Percentiles rank a stretch among this genome's conserved stretches.
Conservation (phyloP, 1,140 invertebrate genomes). For the Grapholita molesta region DNA sequence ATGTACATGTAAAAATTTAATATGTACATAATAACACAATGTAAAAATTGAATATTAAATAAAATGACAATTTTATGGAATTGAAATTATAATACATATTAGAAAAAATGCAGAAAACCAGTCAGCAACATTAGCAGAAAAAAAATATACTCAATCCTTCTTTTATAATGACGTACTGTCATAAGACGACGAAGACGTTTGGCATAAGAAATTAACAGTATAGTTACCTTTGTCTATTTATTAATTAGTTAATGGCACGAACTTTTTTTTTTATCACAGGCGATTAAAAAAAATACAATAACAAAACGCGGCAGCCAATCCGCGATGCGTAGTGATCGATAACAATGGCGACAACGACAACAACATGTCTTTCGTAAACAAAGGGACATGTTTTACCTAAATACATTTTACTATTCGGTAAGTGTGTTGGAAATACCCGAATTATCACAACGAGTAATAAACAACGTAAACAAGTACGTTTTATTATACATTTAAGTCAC, state of each 20-base stretch:
- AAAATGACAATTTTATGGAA: no score
- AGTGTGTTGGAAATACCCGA: not conserved
- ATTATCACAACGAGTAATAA: not conserved
- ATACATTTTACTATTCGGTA: not conserved
- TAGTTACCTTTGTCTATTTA: no score
- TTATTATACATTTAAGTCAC: slow-evolving; percentile 10
- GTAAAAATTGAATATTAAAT: no score
- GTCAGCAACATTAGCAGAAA: no score
- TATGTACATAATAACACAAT: no score
- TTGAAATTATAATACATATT: no score
- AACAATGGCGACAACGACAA: slow-evolving; percentile 4
- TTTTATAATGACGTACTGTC: no score
- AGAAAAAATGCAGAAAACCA: no score
- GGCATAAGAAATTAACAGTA: no score
- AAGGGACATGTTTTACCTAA: slow-evolving; percentile 2
- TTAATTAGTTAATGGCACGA: not conserved
- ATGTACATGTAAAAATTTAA: no score
- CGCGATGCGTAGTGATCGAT: slow-evolving; percentile 16
- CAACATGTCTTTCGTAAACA: slow-evolving; percentile 11
- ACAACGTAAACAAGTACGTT: not conserved
- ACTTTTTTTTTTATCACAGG: not conserved
- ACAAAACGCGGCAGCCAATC: slow-evolving; percentile 7
- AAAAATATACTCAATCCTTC: no score
- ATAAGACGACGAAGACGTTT: no score
- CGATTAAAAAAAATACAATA: slow-evolving; percentile 12